Conservation (phyloP, 2,888 invertebrate species). For the Chironomus tentans region DNA sequence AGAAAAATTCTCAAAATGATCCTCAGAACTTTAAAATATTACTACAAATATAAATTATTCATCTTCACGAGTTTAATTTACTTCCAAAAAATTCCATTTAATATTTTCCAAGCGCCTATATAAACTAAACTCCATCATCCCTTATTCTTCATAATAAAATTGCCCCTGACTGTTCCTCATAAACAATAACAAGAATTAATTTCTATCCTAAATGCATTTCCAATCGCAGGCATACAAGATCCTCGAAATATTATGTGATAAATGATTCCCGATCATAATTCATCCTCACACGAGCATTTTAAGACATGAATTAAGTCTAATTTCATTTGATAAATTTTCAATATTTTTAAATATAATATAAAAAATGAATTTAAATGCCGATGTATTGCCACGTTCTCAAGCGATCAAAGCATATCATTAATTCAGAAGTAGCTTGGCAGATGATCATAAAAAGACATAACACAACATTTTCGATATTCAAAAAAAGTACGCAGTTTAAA, state of each 20-base stretch:
- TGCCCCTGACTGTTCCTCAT: no score
- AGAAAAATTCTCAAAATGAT: no score
- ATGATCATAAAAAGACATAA: neutral
- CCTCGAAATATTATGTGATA: neutral
- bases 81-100: no score
- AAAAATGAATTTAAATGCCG: neutral
- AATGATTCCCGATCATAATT: neutral
- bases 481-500: neutral
- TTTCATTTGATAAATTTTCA: neutral
- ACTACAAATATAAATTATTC: slow-evolving; percentile 11
- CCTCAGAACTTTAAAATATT: neutral
- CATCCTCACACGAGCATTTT: neutral
- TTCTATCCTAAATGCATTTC: neutral
- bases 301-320: neutral
- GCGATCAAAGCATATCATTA: neutral
- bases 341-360: neutral
- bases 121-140: no score
- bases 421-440: neutral
- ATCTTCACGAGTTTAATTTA: slow-evolving; percentile 5
- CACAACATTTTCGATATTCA: neutral
- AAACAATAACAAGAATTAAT: neutral
- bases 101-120: no score
- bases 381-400: neutral
- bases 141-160: no score
- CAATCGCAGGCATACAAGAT: neutral